A percentile compares a stretch with the other conserved stretches of the same genome.
phyloP scores from a whole-genome alignment of 1,140 invertebrate genomes.

The Cylas formicarius region DNA sequence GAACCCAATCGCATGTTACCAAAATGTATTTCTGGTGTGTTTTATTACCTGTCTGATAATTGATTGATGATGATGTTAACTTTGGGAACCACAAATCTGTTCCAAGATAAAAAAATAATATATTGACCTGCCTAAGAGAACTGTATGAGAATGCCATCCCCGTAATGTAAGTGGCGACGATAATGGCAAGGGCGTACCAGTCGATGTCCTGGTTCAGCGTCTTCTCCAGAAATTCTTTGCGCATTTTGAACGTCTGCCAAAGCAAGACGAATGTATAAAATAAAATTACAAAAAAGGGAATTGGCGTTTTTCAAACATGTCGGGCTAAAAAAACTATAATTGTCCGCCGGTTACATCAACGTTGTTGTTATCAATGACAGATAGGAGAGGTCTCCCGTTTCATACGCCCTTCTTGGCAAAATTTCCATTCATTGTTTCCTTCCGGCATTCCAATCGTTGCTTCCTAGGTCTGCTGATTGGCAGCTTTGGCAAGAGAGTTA shows the following conservation, averaged over 20 bases:
- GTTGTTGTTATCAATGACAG: too few species aligned
- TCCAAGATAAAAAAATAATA: neutral
- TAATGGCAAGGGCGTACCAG: slow-evolving; percentile 55
- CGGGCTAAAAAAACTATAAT: too few species aligned
- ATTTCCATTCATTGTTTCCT: too few species aligned
- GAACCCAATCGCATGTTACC: too few species aligned
- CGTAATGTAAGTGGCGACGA: slow-evolving; percentile 26
- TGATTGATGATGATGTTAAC: neutral
- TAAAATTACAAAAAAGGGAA: too few species aligned
- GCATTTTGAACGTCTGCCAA: slow-evolving; percentile 46
- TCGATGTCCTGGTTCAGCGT: slow-evolving; percentile 66
- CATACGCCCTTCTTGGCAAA: too few species aligned
- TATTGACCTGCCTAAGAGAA: slow-evolving; percentile 30
- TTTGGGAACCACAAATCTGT: neutral
- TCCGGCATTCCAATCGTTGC: too few species aligned
- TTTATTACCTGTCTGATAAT: neutral
- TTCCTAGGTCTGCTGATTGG: too few species aligned
- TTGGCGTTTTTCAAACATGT: too few species aligned
- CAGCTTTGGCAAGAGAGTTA: too few species aligned
- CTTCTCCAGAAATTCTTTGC: slow-evolving; percentile 57
- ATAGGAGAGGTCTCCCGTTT: too few species aligned
- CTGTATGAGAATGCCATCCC: slow-evolving; percentile 27
- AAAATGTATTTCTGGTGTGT: neutral
- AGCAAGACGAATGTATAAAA: slow-evolving; percentile 34
- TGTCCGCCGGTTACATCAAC: too few species aligned